Evolutionary conservation across 2,888 invertebrate species (phyloP), one percentile per base, ranked within the genome.

Genomic region (Bembecia ichneumoniformis): DNA sequence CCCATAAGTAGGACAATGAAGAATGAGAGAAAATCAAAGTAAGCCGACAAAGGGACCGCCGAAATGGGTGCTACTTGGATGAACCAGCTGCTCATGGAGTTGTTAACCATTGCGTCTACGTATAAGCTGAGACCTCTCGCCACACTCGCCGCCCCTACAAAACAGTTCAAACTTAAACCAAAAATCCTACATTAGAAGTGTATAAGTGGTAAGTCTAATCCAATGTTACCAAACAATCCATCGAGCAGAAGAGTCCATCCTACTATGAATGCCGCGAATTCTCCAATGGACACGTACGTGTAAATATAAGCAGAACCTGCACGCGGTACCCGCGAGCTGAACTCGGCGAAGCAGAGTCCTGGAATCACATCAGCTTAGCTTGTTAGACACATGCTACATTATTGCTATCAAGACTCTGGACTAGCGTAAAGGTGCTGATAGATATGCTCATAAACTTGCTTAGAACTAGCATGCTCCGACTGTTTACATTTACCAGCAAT

Each of bases 191-290:
- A 28, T 7, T 28, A 28, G 4, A 20, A 20, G 7, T 40, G 14
- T 13, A 40, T 9, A 40, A 9, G 43, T 7, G 43, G n/a, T 10
- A 7, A n/a, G 7, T 2, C 1, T 1, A n/a, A 14, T 14, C n/a
- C n/a, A 40, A 13, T n/a, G 4, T 40, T 72, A 90, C 93, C 95
- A 56, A 96, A 93, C 3, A 94, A 83, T 67, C 93, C 94, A 71
- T 96, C 96, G 58, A 96, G 78, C 51, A 97, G 94, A 51, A 97
- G 89, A 77, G 94, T 95, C 97, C 97, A 97, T 1, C 97, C 97
- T 58, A 97, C 93, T 28, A 94, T 78, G 74, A 97, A 97, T 0
- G 96, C 97, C 45, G 92, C 88, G 57, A 96, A 89, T 79, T 97
- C 96, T 0, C 97, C 97, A 43, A 96, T 90, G 17, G 94, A 92